Evolutionary conservation across 2,888 invertebrate species (phyloP), one percentile per base, ranked within the genome.

Genomic region (Morpho deidamia): DNA sequence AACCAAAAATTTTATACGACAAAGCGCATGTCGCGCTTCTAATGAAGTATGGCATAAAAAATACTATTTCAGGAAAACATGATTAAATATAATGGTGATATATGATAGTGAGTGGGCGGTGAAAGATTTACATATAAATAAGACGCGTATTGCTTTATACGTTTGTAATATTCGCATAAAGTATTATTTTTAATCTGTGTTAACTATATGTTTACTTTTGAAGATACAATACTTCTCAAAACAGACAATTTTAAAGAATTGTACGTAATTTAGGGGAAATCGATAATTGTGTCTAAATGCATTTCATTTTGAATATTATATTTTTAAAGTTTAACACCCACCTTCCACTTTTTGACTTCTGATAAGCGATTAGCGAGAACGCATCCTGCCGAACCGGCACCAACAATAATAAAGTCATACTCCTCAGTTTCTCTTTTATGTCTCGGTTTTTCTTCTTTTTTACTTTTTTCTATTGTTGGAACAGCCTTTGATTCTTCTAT

Each of bases 331-430:
- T 35, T 46, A 7, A 39, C n/a, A 44, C 23, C 42, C 46, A 92
- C 92, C 83, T 82, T 91, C 92, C 92, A 92, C 61, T 91, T 78
- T 53, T 90, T 84, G 0, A 92, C 83, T 83, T 93, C 93, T 2
- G 92, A 88, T 1, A 93, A 75, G 10, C 93, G 83, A 74, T 92
- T 93, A 0, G 93, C 93, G 11, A 93, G 68, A 33, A 93, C 93
- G 69, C 93, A 93, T 0, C 93, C 94, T 0, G 93, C 93, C 7
- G 93, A 93, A 0, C 94, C 94, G 0, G 92, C 93, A 10, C 93
- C 93, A 38, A 93, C 91, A 48, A 92, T 79, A 52, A 93, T 91
- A 62, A 92, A 94, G 65, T 93, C 93, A 67, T 80, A 92, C 43
- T 87, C 82, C 61, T 87, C 82, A 7, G 63, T 58, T 0, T 76